Evolutionary conservation across 2,888 invertebrate genomes (phyloP).

Genomic region (Hypolimnas misippus): DNA sequence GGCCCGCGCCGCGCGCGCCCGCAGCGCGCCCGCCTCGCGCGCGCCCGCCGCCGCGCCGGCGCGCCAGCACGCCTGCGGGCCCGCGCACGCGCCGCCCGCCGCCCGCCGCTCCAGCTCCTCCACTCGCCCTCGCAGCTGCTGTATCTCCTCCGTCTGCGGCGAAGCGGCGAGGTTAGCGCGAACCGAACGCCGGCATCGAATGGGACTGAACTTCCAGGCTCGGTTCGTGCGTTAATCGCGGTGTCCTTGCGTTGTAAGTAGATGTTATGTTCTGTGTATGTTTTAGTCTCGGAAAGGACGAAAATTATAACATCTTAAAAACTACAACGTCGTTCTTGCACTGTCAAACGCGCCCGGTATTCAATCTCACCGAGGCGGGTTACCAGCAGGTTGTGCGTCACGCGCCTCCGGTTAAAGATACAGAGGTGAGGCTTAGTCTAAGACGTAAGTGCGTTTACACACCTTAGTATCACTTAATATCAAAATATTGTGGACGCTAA

Average conservation of each 20-base stretch:
- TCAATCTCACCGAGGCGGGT: conserved; percentile 63
- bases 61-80: conserved; percentile 77
- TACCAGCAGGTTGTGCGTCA: conserved; percentile 70
- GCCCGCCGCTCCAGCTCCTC: conserved; percentile 36
- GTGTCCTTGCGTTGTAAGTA: too few relatives aligned
- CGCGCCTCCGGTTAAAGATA: conserved; percentile 71
- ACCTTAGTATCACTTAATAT: too few relatives aligned
- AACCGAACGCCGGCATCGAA: too few relatives aligned
- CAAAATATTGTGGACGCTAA: too few relatives aligned
- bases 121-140: conserved; percentile 27
- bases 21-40: conserved; percentile 49
- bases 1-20: conserved; percentile 86
- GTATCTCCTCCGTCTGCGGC: conserved; percentile 33
- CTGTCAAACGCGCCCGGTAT: conserved; percentile 81
- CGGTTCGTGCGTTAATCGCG: too few relatives aligned
- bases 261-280: not conserved
- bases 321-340: conserved; percentile 90
- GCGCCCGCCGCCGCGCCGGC: conserved; percentile 85
- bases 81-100: conserved; percentile 84
- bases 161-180: too few relatives aligned
- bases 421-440: conserved; percentile 60
- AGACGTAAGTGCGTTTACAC: too few relatives aligned
- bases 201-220: too few relatives aligned
- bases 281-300: conserved; percentile 85
- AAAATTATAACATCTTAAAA: conserved; percentile 85